Evolutionary conservation across 2,797 vertebrate species (phyloP).

Genomic region (Catostomus latipinnis): DNA sequence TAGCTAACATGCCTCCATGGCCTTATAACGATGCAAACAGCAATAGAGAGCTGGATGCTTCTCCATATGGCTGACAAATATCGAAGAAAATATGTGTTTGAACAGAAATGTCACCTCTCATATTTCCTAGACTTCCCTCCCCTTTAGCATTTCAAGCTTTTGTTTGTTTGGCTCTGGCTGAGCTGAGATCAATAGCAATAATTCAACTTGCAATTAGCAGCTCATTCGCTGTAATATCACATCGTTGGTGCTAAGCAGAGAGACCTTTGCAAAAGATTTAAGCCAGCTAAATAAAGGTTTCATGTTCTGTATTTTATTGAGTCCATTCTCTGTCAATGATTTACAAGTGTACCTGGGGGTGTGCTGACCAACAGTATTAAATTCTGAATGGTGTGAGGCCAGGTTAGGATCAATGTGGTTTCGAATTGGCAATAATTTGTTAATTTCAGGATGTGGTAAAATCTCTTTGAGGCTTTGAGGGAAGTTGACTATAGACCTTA

Average conservation of each 20-base stretch:
- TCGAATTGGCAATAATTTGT: background rate
- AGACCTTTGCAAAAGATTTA: slow-evolving; percentile 74
- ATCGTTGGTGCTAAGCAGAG: slow-evolving; percentile 84
- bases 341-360: slow-evolving; percentile 9
- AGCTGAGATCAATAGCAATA: slow-evolving; percentile 92
- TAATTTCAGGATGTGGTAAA: no score
- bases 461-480: no score
- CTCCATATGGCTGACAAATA: slow-evolving; percentile 80
- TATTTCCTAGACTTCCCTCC: slow-evolving; percentile 74
- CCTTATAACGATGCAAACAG: slow-evolving; percentile 81
- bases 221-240: slow-evolving; percentile 87
- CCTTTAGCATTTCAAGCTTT: slow-evolving; percentile 88
- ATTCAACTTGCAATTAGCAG: slow-evolving; percentile 90
- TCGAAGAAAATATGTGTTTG: slow-evolving; percentile 88
- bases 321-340: slow-evolving; percentile 20
- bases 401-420: slow-evolving; percentile 10
- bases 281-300: slow-evolving; percentile 42
- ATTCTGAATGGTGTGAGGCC: background rate
- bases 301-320: slow-evolving; percentile 27
- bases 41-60: slow-evolving; percentile 51
- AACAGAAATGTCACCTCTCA: slow-evolving; percentile 91
- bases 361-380: slow-evolving; percentile 6
- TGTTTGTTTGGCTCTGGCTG: slow-evolving; percentile 91
- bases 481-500: no score
- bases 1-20: slow-evolving; percentile 75